A percentile compares a stretch with the other conserved stretches of the same genome.
Conservation (phyloP, 1,140 invertebrate genomes). For the Pollicipes pollicipes region DNA sequence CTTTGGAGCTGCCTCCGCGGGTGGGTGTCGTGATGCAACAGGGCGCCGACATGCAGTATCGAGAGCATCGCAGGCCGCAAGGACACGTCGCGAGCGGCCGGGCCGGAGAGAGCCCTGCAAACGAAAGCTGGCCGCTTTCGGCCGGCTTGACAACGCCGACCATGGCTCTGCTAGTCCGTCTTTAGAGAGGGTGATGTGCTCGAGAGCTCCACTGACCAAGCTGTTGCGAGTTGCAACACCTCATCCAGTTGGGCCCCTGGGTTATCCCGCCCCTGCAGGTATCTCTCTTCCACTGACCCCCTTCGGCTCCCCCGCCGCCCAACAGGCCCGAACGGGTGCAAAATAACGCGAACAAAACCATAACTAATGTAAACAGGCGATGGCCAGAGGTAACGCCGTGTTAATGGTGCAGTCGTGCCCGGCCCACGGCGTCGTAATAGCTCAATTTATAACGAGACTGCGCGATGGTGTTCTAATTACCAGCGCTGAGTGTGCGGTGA, state of each 20-base stretch:
- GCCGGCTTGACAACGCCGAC: no score
- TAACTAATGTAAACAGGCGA: background rate
- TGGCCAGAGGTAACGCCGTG: background rate
- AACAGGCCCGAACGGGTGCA: background rate
- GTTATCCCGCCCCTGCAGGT: no score
- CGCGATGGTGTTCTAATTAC: background rate
- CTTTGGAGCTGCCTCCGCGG: no score
- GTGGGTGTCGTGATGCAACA: background rate
- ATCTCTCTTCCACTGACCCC: no score
- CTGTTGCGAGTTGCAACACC: no score
- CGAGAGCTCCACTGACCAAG: no score
- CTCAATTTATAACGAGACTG: constrained; percentile 2
- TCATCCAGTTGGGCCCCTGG: no score
- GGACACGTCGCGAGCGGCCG: no score
- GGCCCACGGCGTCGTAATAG: background rate
- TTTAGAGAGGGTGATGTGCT: no score
- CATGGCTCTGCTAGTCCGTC: no score
- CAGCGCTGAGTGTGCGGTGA: background rate
- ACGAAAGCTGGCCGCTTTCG: background rate
- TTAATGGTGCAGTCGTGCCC: background rate
- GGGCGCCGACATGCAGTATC: background rate
- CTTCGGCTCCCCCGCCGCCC: no score
- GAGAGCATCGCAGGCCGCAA: background rate
- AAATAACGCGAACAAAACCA: background rate
- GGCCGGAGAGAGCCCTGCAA: background rate